phyloP scores from a whole-genome alignment of 2,113 vertebrate species.

The Zeus faber region DNA sequence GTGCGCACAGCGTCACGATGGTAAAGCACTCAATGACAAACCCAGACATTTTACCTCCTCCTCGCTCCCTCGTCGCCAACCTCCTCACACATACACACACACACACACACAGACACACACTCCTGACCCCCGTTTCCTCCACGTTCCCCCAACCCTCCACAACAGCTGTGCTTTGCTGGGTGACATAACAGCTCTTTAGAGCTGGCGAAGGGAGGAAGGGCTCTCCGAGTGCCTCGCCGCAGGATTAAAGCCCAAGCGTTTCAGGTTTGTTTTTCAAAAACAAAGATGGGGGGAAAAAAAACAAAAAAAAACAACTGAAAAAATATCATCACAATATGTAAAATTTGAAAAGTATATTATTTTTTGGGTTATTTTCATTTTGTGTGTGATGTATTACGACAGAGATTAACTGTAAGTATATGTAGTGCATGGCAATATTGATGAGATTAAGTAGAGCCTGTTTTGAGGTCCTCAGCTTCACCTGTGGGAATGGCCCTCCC shows the following conservation, averaged over 20 bases:
- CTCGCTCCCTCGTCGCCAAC: background rate
- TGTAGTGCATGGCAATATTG: constrained; percentile 93
- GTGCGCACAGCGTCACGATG: too few species aligned
- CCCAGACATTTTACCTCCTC: constrained; percentile 20
- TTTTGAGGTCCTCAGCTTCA: constrained; percentile 27
- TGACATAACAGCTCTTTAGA: constrained; percentile 37
- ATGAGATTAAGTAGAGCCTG: constrained; percentile 52
- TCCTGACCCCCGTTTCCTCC: constrained; percentile 13
- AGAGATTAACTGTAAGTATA: constrained; percentile 89
- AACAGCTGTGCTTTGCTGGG: constrained; percentile 87
- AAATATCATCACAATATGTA: constrained; percentile 45
- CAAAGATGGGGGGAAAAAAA: constrained; percentile 7
- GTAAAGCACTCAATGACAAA: too few species aligned
- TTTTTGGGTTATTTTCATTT: constrained; percentile 75
- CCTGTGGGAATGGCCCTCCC: constrained; percentile 35
- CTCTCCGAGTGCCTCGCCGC: constrained; percentile 78
- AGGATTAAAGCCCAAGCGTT: constrained; percentile 44
- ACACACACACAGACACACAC: too few species aligned
- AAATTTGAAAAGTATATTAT: constrained; percentile 53
- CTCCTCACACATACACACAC: too few species aligned
- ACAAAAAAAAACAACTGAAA: constrained; percentile 40
- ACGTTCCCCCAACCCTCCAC: constrained; percentile 1
- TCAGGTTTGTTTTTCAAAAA: constrained; percentile 70
- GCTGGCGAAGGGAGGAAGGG: constrained; percentile 18
- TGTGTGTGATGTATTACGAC: constrained; percentile 85